Base-by-base conservation (phyloP, 2,797 vertebrate species). In the Graptemys geographica region DNA sequence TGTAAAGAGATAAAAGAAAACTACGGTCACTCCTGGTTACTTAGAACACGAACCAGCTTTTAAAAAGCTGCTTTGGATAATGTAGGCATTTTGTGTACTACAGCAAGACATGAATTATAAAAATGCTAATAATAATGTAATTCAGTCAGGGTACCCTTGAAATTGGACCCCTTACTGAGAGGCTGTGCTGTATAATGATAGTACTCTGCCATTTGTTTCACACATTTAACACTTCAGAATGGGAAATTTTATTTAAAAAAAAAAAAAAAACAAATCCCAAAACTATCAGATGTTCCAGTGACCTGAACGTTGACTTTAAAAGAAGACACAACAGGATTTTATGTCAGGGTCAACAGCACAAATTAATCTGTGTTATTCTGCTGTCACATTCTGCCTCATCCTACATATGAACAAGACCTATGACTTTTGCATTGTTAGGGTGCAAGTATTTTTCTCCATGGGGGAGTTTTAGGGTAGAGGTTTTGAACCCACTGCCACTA, bases 341-440 rank as follows among this genome's bases (percentile, higher is more conserved):
- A 97, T 96, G 95, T 98, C 97, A 98, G 98, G 98, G 98, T 98
- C 98, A 98, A 97, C 89, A 93, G 97, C 97, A 98, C 98, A 98
- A 98, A 98, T 98, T 98, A 97, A 97, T 97, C 96, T 97, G 98
- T 98, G 98, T 98, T 98, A 98, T 98, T 95, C 90, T 97, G 96
- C 97, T 98, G 98, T 98, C 98, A 97, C 98, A 98, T 97, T 98
- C 94, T 79, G 84, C 91, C 87, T 95, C 96, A 96, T 95, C 93
- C 96, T 96, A 97, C 86, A 84, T 94, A 98, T 96, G 98, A 98
- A 98, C 97, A 98, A 98, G 98, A 98, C 97, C 92, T 97, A 86
- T 90, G 79, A 87, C 87, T 90, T 83, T 52, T 82, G 86, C 55
- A 84, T 94, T 92, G 56, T 76, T 94, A 89, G 72, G 21, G 1